Evolutionary conservation across 1,140 invertebrate genomes (phyloP).

Genomic region (Aphaenogaster floridana): DNA sequence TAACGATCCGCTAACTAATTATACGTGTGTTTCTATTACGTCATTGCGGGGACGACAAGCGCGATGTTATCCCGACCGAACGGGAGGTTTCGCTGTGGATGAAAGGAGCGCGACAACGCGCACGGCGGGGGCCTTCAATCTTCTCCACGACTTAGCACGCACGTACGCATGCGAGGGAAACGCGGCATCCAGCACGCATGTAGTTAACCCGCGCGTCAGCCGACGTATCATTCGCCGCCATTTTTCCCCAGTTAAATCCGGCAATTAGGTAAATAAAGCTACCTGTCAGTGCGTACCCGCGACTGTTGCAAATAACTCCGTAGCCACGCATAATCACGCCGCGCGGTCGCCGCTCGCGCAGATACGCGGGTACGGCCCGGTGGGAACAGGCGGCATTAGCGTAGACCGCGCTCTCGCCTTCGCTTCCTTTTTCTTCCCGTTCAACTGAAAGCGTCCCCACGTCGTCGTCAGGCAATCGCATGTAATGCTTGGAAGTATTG

Average conservation of each 20-base stretch:
- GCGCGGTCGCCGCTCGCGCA: slow-evolving; percentile 32
- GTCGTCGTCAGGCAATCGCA: slow-evolving; percentile 37
- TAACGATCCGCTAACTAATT: slow-evolving; percentile 19
- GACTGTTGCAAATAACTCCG: slow-evolving; percentile 69
- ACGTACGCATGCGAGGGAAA: slow-evolving; percentile 1
- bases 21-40: slow-evolving; percentile 23
- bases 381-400: slow-evolving; percentile 44
- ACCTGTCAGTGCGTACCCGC: slow-evolving; percentile 66
- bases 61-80: slow-evolving; percentile 18
- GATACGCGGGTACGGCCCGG: slow-evolving; percentile 14
- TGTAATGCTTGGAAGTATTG: slow-evolving; percentile 41
- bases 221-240: slow-evolving; percentile 64
- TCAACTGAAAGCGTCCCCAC: neutral
- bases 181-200: slow-evolving; percentile 51
- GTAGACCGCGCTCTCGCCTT: neutral
- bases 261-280: slow-evolving; percentile 78
- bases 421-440: no score
- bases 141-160: slow-evolving; percentile 41
- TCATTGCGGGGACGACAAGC: neutral
- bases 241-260: slow-evolving; percentile 75
- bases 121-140: slow-evolving; percentile 24
- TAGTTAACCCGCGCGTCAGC: slow-evolving; percentile 58
- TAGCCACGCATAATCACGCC: slow-evolving; percentile 63
- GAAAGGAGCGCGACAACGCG: slow-evolving; percentile 16
- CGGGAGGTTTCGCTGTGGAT: slow-evolving; percentile 3